Base-by-base conservation (phyloP, 2,888 invertebrate species). In the Muschampia plurimacula region DNA sequence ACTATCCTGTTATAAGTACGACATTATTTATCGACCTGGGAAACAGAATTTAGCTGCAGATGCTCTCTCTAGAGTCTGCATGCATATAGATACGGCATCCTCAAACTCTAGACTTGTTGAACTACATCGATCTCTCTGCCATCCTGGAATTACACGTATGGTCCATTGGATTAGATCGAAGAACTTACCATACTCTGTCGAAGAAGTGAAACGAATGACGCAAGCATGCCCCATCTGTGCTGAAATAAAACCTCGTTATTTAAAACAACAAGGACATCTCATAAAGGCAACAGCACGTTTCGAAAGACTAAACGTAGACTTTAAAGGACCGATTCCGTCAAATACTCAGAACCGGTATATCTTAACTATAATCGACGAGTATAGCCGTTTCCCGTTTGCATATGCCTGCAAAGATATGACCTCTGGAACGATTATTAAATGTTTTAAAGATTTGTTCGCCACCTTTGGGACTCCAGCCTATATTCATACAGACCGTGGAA, bases 161-260 rank as follows among this genome's bases (percentile, higher is more conserved):
- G 13, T 60, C n/a, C 59, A 60, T 13, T 60, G 59, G 59, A 60
- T 60, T 36, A 60, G 59, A 60, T 60, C 59, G 7, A 60, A 60
- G 13, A 60, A 60, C 36, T 36, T 60, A 12, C 59, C 59, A 32
- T 60, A 60, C 59, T 60, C 59, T 13, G 32, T 60, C n/a, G 59
- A 60, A 60, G 59, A 60, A 32, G 36, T 60, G 4, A 60, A 60
- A 60, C 32, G 32, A 36, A 60, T 60, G 59, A 60, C 59, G 22
- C n/a, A 22, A 55, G 52, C 52, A 9, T 55, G 52, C 9, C 52
- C 52, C 9, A 9, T 55, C 22, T 55, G 52, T 55, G 52, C 52
- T 55, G 52, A 55, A 55, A 55, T 55, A 8, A 55, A 55, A 55
- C 52, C 52, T 28, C 59, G 36, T 60, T 36, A 36, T 60, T n/a